Conservation (phyloP, 2,888 invertebrate species). For the Eilema depressum region DNA sequence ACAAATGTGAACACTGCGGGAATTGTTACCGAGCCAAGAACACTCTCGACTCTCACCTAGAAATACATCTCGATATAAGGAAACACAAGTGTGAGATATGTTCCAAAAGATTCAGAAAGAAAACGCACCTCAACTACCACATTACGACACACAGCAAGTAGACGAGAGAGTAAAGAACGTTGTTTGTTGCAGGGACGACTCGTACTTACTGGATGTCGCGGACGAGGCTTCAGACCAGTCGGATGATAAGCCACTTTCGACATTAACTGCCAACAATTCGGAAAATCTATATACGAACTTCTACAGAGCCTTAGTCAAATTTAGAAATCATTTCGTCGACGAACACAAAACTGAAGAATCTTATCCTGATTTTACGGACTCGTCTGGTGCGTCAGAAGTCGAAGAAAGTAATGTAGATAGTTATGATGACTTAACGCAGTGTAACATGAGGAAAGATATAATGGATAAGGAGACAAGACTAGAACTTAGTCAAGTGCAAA, state of each 20-base stretch:
- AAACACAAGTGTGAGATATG: conserved; percentile 70
- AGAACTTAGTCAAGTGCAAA: conserved; percentile 65
- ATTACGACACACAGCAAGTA: conserved; percentile 69
- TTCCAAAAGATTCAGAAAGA: conserved; percentile 69
- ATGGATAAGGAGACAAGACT: conserved; percentile 71
- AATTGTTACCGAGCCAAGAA: conserved; percentile 69
- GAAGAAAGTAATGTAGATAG: conserved; percentile 45
- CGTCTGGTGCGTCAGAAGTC: conserved; percentile 55
- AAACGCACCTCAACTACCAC: conserved; percentile 75
- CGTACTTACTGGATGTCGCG: conserved; percentile 25
- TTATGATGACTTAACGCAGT: conserved; percentile 75
- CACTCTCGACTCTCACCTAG: conserved; percentile 67
- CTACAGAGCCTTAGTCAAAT: conserved; percentile 68
- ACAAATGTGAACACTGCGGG: conserved; percentile 75
- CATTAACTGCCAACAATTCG: conserved; percentile 53
- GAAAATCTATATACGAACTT: conserved; percentile 61
- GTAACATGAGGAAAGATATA: conserved; percentile 70
- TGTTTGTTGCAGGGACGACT: conserved; percentile 76
- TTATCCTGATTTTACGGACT: conserved; percentile 61
- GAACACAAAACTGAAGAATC: conserved; percentile 50
- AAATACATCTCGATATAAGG: conserved; percentile 68
- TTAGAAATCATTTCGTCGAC: conserved; percentile 67
- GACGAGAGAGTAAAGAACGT: conserved; percentile 41
- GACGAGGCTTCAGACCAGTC: conserved; percentile 41
- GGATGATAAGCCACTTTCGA: conserved; percentile 69